Evolutionary conservation across 1,140 invertebrate species (phyloP), one percentile per base, ranked within the genome.

Genomic region (Drosophila cardini): DNA sequence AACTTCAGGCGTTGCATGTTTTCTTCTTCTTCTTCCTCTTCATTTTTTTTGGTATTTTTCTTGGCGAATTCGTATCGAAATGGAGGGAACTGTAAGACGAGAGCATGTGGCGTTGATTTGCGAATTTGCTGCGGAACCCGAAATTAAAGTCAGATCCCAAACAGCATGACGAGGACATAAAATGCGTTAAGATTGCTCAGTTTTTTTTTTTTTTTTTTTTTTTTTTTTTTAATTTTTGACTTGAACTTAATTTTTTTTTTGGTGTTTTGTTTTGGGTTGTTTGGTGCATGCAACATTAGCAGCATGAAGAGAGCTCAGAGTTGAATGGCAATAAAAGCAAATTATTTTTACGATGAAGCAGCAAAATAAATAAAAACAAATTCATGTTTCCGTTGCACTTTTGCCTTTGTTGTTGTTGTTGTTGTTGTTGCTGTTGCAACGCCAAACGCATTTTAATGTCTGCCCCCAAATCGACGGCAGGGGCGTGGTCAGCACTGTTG

Each of bases 321-420:
- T 56, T 55, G 63, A 72, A 73, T 68, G 84, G 76, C 83, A 87
- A 86, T 86, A 86, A 87, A 86, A 87, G 58, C 76, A 86, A 86
- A 86, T 87, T 87, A 86, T 87, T 87, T 86, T 83, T 87, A 86
- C 83, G 83, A 87, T 87, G 79, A 76, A 77, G 68, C 79, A 56
- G 72, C 72, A 74, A 86, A 86, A 87, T 89, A 86, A 86, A 86
- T 87, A 87, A 87, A 87, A 87, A 86, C 79, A 85, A 79, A 79
- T 72, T 76, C 80, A 36, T 69, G 60, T 65, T 72, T 72, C 45
- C 50, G 50, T 50, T 46, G 36, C 26, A 15, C 21, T 26, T 26
- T 26, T 26, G 21, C 21, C 21, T 26, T 36, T 55, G 52, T 45
- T 72, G 36, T 65, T 80, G 38, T 13, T 36, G 34, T 36, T 55